Conservation (phyloP, 2,888 invertebrate species). For the Standfussiana lucernea region DNA sequence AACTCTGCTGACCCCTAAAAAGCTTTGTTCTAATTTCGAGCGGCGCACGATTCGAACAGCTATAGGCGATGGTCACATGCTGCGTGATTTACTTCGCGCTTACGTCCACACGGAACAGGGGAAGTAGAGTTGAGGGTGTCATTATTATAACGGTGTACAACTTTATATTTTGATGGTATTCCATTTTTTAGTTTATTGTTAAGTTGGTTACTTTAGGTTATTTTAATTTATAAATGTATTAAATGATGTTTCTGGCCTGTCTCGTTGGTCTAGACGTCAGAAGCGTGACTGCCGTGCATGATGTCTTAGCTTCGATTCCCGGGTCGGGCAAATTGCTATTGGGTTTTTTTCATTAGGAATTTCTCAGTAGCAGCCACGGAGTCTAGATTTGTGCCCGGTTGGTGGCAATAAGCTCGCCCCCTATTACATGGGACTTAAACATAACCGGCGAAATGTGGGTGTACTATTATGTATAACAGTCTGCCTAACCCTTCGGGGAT, state of each 20-base stretch:
- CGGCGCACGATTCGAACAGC: slow-evolving; percentile 62
- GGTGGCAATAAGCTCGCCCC: neutral
- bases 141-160: slow-evolving; percentile 24
- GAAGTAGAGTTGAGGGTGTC: slow-evolving; percentile 21
- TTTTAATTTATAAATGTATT: too few relatives aligned
- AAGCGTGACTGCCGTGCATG: too few relatives aligned
- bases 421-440: too few relatives aligned
- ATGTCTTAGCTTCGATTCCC: neutral
- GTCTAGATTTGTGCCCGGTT: too few relatives aligned
- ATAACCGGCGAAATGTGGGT: too few relatives aligned
- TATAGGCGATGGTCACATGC: slow-evolving; percentile 73
- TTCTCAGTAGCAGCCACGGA: too few relatives aligned
- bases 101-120: slow-evolving; percentile 16
- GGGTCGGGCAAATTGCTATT: too few relatives aligned
- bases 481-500: too few relatives aligned
- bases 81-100: slow-evolving; percentile 81
- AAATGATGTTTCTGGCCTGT: neutral
- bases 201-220: too few relatives aligned
- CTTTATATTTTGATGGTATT: neutral
- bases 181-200: neutral
- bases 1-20: slow-evolving; percentile 36
- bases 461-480: too few relatives aligned
- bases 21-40: slow-evolving; percentile 83
- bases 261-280: too few relatives aligned
- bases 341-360: too few relatives aligned